Evolutionary conservation across 2,888 invertebrate species (phyloP).

Genomic region (Monopis laevigella): DNA sequence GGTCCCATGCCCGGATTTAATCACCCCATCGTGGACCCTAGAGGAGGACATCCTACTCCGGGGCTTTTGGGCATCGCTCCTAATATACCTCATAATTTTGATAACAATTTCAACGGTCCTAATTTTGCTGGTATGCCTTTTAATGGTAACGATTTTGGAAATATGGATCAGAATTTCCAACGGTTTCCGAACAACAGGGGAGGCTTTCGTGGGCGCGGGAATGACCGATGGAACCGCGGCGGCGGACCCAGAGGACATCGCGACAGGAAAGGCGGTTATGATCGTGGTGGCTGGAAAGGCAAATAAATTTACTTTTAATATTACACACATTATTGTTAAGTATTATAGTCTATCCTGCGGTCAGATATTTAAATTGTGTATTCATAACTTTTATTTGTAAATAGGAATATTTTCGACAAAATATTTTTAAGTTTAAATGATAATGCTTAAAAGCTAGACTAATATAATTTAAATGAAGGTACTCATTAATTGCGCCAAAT

Average conservation of each 20-base stretch:
- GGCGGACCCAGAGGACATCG: constrained; percentile 54
- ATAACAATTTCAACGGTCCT: constrained; percentile 43
- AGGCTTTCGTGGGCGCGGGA: constrained; percentile 50
- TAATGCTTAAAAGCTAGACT: constrained; percentile 2
- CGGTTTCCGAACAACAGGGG: constrained; percentile 48
- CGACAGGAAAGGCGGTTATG: constrained; percentile 56
- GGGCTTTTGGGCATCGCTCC: constrained; percentile 69
- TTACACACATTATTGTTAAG: no score
- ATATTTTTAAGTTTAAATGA: no score
- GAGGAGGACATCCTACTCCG: constrained; percentile 59
- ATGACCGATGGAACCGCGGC: constrained; percentile 56
- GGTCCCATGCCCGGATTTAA: constrained; percentile 50
- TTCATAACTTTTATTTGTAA: no score
- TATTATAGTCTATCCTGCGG: no score
- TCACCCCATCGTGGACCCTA: constrained; percentile 52
- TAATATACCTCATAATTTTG: constrained; percentile 60
- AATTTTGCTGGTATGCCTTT: constrained; percentile 54
- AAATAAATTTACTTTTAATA: no score
- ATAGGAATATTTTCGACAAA: no score
- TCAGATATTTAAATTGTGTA: no score
- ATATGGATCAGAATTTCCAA: constrained; percentile 51
- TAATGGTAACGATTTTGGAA: constrained; percentile 55
- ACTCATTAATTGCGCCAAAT: constrained; percentile 62
- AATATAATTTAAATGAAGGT: constrained; percentile 32
- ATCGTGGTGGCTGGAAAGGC: constrained; percentile 62